Evolutionary conservation across 2,113 vertebrate species (phyloP).

Genomic region (Mus musculus): DNA sequence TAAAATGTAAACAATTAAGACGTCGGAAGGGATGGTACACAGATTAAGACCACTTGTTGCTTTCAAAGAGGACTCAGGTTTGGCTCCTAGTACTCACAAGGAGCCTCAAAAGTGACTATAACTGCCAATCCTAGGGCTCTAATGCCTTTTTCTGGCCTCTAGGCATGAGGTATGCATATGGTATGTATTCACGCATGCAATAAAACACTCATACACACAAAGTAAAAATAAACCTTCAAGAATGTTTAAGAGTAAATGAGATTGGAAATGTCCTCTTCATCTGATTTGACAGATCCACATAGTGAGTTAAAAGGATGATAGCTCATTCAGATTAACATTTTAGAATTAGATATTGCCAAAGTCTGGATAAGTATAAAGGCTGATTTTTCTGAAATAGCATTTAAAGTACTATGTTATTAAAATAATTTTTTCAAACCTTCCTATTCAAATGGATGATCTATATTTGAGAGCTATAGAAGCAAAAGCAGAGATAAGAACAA

Average conservation of each 20-base stretch:
- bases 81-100: neutral
- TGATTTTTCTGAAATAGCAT: conserved; percentile 35
- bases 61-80: neutral
- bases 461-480: neutral
- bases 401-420: neutral
- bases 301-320: conserved; percentile 13
- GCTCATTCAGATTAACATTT: conserved; percentile 61
- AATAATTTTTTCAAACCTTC: conserved; percentile 6
- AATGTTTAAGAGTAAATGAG: neutral
- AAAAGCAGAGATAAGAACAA: neutral
- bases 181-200: neutral
- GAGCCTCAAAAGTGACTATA: neutral
- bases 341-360: neutral
- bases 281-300: neutral
- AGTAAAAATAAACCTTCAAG: neutral
- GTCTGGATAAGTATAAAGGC: conserved; percentile 11
- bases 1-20: neutral
- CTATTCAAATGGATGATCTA: neutral
- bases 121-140: no score
- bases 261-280: neutral
- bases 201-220: neutral
- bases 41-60: neutral
- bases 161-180: neutral
- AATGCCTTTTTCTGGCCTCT: neutral
- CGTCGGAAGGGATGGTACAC: neutral